Evolutionary conservation across 1,140 invertebrate genomes (phyloP), one percentile per base, ranked within the genome.

Genomic region (Drosophila virilis): DNA sequence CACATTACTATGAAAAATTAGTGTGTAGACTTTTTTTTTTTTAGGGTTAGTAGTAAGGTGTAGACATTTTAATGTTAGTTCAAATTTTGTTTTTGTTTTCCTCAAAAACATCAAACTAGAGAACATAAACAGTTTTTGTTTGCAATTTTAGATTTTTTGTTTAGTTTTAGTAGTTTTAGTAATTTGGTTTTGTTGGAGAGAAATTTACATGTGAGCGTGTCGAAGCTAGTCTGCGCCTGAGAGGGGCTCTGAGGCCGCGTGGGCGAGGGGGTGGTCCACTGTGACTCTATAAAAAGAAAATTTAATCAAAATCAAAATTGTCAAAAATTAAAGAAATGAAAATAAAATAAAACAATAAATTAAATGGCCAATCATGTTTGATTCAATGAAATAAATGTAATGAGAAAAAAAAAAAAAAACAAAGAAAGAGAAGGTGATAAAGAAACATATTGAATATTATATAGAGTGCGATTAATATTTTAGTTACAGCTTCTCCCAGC

Each of bases 151-250:
- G 33, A 32, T 38, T 52, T 65, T 80, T 51, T 46, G 54, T 59
- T 76, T 62, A 40, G 46, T 72, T 51, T 74, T 77, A 64, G 45
- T 66, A 79, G 38, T 77, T 80, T 83, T 74, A 88, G 80, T 88
- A 80, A 80, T 88, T 88, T 88, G 66, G 66, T 79, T 79, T 82
- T 78, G 64, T 91, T 90, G 75, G 78, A 88, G 77, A 88, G 80
- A 78, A 92, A 88, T 92, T 93, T 93, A 93, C 92, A 93, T 93
- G 92, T 93, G 81, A 93, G 92, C 92, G 92, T 92, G 82, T 93
- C 92, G 92, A 93, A 93, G 92, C 92, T 93, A 91, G 92, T 93
- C 92, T 93, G 92, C 85, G 92, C 86, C 92, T 93, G 92, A 82
- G 92, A 91, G 59, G 92, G 92, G 86, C 92, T 93, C 84, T 92